Conservation (phyloP, 2,888 invertebrate species). For the Andrena haemorrhoa region DNA sequence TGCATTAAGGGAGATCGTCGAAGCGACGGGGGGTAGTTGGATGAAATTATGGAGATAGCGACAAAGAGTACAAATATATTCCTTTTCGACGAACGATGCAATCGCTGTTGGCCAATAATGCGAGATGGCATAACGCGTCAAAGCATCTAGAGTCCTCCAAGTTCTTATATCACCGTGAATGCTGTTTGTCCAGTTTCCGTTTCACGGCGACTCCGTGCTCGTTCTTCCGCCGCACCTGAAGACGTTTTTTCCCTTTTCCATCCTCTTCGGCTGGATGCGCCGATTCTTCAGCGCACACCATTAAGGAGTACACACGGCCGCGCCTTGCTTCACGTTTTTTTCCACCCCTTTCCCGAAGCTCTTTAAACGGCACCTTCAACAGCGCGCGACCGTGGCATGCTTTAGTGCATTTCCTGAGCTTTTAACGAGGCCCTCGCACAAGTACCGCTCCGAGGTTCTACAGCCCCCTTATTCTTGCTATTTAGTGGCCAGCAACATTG, state of each 20-base stretch:
- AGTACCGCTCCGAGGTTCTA: conserved; percentile 48
- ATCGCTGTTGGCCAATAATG: too few species aligned
- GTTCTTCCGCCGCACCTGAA: neutral
- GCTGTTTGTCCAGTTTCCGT: conserved; percentile 1
- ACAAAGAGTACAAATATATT: too few species aligned
- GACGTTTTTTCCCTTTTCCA: conserved; percentile 30
- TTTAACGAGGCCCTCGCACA: conserved; percentile 79
- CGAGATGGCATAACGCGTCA: too few species aligned
- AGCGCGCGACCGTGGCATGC: conserved; percentile 57
- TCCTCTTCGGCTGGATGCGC: conserved; percentile 38
- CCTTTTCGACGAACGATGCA: too few species aligned
- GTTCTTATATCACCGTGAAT: neutral
- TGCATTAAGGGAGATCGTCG: too few species aligned
- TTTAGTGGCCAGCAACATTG: conserved; percentile 50
- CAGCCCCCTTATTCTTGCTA: conserved; percentile 54
- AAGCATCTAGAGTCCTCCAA: neutral
- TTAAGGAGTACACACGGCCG: conserved; percentile 76
- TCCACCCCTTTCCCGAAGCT: conserved; percentile 70
- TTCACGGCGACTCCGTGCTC: conserved; percentile 7
- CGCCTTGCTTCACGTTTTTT: conserved; percentile 68
- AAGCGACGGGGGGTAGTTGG: too few species aligned
- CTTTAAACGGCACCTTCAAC: conserved; percentile 75
- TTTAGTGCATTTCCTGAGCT: conserved; percentile 79
- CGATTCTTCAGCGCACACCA: conserved; percentile 71
- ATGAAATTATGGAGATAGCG: too few species aligned